A percentile compares a stretch with the other conserved stretches of the same genome.
phyloP scores from a whole-genome alignment of 2,797 vertebrate genomes.

The Molothrus aeneus region DNA sequence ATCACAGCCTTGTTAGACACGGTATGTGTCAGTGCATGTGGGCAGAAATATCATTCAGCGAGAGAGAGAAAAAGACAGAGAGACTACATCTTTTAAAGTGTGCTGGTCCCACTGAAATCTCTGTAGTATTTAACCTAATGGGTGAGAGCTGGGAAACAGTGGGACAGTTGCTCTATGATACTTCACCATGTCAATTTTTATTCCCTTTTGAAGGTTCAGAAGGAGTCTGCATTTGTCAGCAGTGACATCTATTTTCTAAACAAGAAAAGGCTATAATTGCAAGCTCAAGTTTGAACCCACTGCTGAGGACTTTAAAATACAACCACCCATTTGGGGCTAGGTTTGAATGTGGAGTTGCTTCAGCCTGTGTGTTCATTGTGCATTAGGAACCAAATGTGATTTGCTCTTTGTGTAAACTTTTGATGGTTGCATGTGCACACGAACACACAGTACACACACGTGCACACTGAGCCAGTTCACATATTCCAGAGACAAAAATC shows the following conservation, averaged over 20 bases:
- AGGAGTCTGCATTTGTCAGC: not conserved
- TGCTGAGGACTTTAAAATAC: slow-evolving; percentile 1
- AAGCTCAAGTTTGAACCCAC: slow-evolving; percentile 16
- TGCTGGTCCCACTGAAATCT: not conserved
- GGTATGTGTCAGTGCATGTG: slow-evolving; percentile 71
- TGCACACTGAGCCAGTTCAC: not conserved
- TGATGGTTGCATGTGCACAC: not conserved
- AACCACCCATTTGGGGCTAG: slow-evolving; percentile 27
- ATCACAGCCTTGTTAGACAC: slow-evolving; percentile 73
- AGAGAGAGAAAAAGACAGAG: slow-evolving; percentile 36
- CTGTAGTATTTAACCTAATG: slow-evolving; percentile 20
- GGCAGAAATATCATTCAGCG: slow-evolving; percentile 67
- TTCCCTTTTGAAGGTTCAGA: slow-evolving; percentile 13
- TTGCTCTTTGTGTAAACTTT: not conserved
- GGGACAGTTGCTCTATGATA: not conserved
- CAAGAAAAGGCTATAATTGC: not conserved
- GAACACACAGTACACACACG: rapidly evolving
- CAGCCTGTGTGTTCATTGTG: not conserved
- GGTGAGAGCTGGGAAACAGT: slow-evolving; percentile 8
- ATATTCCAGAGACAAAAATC: not conserved
- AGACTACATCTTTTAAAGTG: slow-evolving; percentile 49
- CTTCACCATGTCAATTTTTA: not conserved
- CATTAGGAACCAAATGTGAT: slow-evolving; percentile 6
- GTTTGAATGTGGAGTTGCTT: slow-evolving; percentile 16
- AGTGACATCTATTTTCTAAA: slow-evolving; percentile 5